Evolutionary conservation across 1,140 invertebrate genomes (phyloP).

Genomic region (Argopecten irradians): DNA sequence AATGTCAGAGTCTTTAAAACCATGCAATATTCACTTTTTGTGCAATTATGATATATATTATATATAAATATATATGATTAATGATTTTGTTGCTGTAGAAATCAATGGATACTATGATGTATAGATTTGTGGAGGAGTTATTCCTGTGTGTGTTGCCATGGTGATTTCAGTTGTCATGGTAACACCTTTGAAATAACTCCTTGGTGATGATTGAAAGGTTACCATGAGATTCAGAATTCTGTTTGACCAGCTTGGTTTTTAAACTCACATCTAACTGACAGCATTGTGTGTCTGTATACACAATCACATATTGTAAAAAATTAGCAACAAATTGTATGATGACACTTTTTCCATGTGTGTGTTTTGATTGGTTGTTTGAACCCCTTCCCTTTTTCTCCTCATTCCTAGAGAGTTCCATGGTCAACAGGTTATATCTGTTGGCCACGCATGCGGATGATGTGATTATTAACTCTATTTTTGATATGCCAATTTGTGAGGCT

Average conservation of each 20-base stretch:
- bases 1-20: constrained; percentile 15
- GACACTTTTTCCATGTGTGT: constrained; percentile 26
- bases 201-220: constrained; percentile 1
- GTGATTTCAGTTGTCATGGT: background rate
- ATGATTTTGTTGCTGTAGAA: background rate
- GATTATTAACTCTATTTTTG: constrained; percentile 44
- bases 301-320: constrained; percentile 18
- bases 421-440: constrained; percentile 35
- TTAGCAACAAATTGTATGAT: constrained; percentile 22
- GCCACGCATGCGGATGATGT: constrained; percentile 40
- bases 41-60: background rate
- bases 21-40: constrained; percentile 22
- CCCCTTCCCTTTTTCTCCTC: constrained; percentile 38
- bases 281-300: background rate
- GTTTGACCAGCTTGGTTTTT: constrained; percentile 8
- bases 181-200: background rate
- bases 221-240: constrained; percentile 10
- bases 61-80: background rate
- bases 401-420: constrained; percentile 48
- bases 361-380: constrained; percentile 38
- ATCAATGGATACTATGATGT: background rate
- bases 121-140: background rate
- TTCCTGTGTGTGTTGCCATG: background rate
- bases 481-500: constrained; percentile 46
- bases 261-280: constrained; percentile 10